Percentiles rank a stretch among this genome's conserved stretches.
phyloP scores from a whole-genome alignment of 2,113 vertebrate species.

The Hepsetus odoe region DNA sequence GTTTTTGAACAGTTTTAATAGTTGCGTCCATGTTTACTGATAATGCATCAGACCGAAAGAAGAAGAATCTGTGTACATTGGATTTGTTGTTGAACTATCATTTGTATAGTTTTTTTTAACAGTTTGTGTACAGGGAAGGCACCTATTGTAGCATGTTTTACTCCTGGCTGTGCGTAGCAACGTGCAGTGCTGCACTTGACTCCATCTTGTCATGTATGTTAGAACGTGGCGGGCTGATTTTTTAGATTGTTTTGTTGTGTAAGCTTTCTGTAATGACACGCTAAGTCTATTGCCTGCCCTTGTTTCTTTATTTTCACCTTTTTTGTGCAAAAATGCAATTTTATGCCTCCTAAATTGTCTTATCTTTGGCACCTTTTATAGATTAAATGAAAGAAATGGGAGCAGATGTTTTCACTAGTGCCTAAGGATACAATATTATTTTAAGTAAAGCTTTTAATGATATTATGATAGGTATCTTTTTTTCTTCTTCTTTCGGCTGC shows the following conservation, averaged over 20 bases:
- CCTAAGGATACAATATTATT: no score
- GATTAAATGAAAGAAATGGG: no score
- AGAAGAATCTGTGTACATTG: neutral
- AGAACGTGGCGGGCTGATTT: neutral
- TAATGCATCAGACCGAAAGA: neutral
- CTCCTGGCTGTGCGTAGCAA: constrained; percentile 29
- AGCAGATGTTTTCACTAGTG: no score
- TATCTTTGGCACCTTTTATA: no score
- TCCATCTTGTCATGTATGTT: constrained; percentile 7
- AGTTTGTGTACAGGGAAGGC: neutral
- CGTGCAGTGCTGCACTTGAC: neutral
- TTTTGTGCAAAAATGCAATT: no score
- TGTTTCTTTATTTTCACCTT: no score
- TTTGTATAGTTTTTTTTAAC: neutral
- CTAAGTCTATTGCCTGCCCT: no score
- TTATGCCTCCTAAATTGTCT: no score
- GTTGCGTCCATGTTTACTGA: neutral
- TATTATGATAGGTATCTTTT: no score
- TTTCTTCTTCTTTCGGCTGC: no score
- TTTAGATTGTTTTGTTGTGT: constrained; percentile 20
- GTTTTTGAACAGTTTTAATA: neutral
- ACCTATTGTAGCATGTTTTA: constrained; percentile 10
- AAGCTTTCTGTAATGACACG: constrained; percentile 24
- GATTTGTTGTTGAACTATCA: neutral
- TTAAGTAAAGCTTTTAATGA: no score